Percentiles rank a stretch among this genome's conserved stretches.
Evolutionary conservation across 30 jellyfish, hydroid and myxozoan species (phyloP).

Genomic region (Turritopsis dohrnii): DNA sequence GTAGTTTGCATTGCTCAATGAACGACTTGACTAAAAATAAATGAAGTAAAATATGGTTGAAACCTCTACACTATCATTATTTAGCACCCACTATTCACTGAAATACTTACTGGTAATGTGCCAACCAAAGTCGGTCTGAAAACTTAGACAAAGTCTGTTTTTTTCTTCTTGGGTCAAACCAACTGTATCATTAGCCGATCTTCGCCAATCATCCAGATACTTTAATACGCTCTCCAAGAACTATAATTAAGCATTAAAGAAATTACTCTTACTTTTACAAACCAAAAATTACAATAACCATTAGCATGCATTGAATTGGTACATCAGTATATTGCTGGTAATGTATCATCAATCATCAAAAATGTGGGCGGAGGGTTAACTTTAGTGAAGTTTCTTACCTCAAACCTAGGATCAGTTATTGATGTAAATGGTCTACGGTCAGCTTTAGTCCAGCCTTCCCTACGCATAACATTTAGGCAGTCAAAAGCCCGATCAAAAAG

Average conservation of each 20-base stretch:
- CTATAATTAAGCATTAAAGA: background rate
- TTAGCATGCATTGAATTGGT: no score
- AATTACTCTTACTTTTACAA: no score
- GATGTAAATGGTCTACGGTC: background rate
- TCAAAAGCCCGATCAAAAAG: constrained; percentile 10
- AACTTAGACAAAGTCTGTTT: background rate
- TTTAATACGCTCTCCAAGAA: constrained; percentile 7
- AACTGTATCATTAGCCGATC: background rate
- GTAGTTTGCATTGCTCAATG: background rate
- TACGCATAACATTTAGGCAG: constrained; percentile 1
- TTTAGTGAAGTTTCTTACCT: no score
- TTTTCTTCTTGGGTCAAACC: constrained; percentile 13
- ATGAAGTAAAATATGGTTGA: background rate
- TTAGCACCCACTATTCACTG: no score
- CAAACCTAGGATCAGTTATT: background rate
- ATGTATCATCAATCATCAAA: no score
- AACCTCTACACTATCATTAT: no score
- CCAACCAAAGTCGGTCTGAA: constrained; percentile 21
- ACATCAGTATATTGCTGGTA: no score
- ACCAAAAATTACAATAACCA: no score
- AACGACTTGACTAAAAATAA: constrained; percentile 8
- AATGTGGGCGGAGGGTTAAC: no score
- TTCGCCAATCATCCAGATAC: constrained; percentile 11
- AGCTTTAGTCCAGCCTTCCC: background rate
- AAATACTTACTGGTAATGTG: background rate